Evolutionary conservation across 2,888 invertebrate species (phyloP).

Genomic region (Cacoxenus indagator): DNA sequence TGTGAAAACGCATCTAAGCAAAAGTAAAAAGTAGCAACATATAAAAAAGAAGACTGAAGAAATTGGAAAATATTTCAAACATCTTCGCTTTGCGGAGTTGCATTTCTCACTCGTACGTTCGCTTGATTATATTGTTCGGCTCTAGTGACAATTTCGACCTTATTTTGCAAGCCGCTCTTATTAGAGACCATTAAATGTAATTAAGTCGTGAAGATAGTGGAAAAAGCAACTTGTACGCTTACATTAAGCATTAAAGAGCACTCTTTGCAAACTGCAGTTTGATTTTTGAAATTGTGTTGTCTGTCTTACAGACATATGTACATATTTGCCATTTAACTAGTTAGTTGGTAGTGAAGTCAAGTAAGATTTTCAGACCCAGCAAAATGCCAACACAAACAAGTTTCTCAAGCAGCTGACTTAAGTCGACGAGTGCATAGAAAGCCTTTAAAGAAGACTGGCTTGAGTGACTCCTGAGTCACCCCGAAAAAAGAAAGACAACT

Average conservation of each 20-base stretch:
- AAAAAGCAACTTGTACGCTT: conserved; percentile 37
- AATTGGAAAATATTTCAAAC: conserved; percentile 29
- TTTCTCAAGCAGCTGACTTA: not conserved
- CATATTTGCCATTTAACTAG: not conserved
- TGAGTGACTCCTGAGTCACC: too few relatives aligned
- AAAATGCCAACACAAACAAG: not conserved
- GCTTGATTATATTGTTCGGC: too few relatives aligned
- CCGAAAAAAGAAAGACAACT: conserved; percentile 45
- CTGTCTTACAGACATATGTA: too few relatives aligned
- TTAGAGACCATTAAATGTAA: conserved; percentile 45
- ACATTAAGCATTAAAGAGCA: too few relatives aligned
- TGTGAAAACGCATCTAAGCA: not conserved
- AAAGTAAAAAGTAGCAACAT: not conserved
- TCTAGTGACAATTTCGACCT: conserved; percentile 19
- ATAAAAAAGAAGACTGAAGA: conserved; percentile 19
- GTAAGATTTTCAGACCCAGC: not conserved
- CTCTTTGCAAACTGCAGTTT: not conserved
- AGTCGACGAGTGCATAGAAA: not conserved
- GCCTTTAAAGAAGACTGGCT: not conserved
- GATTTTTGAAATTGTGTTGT: not conserved
- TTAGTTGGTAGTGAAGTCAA: too few relatives aligned
- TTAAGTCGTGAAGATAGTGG: conserved; percentile 52
- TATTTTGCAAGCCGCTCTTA: conserved; percentile 47
- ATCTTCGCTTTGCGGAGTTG: too few relatives aligned
- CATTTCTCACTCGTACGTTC: conserved; percentile 38